These are phyloP conservation scores for Drosophila mercatorum DNA, from an alignment of 2,888 invertebrate species.

Conservation along the genomic window DNA sequence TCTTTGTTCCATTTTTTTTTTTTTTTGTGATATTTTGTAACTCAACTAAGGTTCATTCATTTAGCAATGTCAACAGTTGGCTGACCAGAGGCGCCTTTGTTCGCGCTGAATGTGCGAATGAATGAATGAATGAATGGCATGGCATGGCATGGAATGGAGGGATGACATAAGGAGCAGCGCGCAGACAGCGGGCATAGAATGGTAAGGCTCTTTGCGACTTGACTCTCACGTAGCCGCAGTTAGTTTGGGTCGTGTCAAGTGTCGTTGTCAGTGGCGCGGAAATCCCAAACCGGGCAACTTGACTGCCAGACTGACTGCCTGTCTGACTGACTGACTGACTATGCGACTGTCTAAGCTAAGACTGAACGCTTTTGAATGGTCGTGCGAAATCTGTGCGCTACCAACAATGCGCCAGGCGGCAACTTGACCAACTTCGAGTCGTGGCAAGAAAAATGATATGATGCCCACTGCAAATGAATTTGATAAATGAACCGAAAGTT, in stretches of 20 bases:
- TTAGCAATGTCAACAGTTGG: slow-evolving; percentile 77
- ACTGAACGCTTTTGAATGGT: slow-evolving; percentile 34
- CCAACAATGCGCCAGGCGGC: slow-evolving; percentile 23
- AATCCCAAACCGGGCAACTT: slow-evolving; percentile 57
- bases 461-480: slow-evolving; percentile 51
- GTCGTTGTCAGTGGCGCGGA: slow-evolving; percentile 64
- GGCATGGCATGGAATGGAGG: background rate
- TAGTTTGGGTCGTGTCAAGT: slow-evolving; percentile 72
- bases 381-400: slow-evolving; percentile 60
- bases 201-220: slow-evolving; percentile 18
- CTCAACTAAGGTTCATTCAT: slow-evolving; percentile 70
- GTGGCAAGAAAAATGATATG: slow-evolving; percentile 71
- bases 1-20: slow-evolving; percentile 10
- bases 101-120: slow-evolving; percentile 51
- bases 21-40: slow-evolving; percentile 55
- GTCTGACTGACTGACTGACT: slow-evolving; percentile 30
- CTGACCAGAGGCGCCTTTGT: slow-evolving; percentile 70
- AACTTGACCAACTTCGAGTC: slow-evolving; percentile 39
- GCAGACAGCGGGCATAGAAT: slow-evolving; percentile 10
- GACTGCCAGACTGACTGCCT: slow-evolving; percentile 38
- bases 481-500: slow-evolving; percentile 63
- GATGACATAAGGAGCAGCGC: slow-evolving; percentile 4
- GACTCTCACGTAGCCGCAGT: slow-evolving; percentile 49
- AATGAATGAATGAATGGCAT: slow-evolving; percentile 46
- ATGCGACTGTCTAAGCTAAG: slow-evolving; percentile 30